Evolutionary conservation across 1,140 invertebrate genomes (phyloP), one percentile per base, ranked within the genome.

Genomic region (Ruditapes philippinarum): DNA sequence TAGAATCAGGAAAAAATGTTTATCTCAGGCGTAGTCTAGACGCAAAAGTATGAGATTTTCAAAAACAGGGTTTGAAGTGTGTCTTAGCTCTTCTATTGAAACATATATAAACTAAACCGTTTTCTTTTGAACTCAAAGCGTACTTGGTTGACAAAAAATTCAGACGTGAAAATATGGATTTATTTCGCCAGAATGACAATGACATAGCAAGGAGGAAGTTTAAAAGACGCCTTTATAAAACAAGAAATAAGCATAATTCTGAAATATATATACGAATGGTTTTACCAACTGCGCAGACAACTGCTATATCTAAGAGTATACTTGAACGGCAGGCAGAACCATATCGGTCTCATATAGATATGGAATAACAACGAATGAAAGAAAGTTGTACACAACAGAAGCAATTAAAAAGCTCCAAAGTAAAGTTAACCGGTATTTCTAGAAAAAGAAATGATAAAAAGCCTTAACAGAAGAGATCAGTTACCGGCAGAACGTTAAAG

Each of bases 251-350:
- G 45, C 57, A 11, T 60, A 11, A n/a, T n/a, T 60, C 57, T 60
- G 57, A 60, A 60, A 60, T 60, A n/a, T 60, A n/a, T n/a, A n/a
- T n/a, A n/a, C n/a, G n/a, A 60, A 60, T 60, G 25, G 57, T 60
- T 60, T 28, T 60, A 17, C 57, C 57, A 60, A n/a, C 57, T 17
- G 57, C 14, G 57, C 57, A 60, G n/a, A 60, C 57, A 28, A 60
- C 57, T 7, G 57, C 57, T 60, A n/a, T n/a, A 60, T 11, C 57
- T 60, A 60, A 60, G 25, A 60, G 57, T 60, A 60, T 60, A 28
- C 57, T 60, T 60, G 57, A 60, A 60, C 9, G n/a, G n/a, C n/a
- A n/a, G n/a, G n/a, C n/a, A n/a, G n/a, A n/a, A n/a, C n/a, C n/a
- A n/a, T 17, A n/a, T n/a, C 11, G n/a, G 14, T 60, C 57, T n/a